Base-by-base conservation (phyloP, 1,140 invertebrate species). In the Globodera ellingtonae region DNA sequence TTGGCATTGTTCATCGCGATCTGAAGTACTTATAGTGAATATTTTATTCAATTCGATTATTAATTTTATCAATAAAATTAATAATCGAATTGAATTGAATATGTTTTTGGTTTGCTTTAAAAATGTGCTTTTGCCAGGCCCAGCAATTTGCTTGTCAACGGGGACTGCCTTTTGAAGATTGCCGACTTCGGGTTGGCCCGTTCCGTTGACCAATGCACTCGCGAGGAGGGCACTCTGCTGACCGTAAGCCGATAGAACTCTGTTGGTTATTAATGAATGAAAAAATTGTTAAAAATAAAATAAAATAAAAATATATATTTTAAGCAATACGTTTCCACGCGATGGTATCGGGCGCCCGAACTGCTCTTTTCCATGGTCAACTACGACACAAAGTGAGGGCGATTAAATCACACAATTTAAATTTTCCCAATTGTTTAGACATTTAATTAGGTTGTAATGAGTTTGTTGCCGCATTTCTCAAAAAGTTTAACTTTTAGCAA, bases 291-390 rank as follows among this genome's bases (percentile, higher is more conserved):
- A 24, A 48, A 52, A 15, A 52, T 74, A 44, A 6, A 35, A 21
- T 21, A 13, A 47, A 72, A 24, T 24, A 1, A n/a, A 7, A 44
- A 2, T 2, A 72, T 72, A 13, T 46, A 21, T 1, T 18, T 85
- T 46, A 6, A 85, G 84, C 85, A 86, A 80, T 99, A 99, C 91
- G 97, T 99, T 5, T 96, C 97, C n/a, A 99, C 97, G 9, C 92
- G 97, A 82, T 99, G 97, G 97, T 92, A 92, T 82, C 84, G 92
- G 72, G 92, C 92, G 35, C 97, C 97, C 21, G 97, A 99, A 92
- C 98, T 99, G 71, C 98, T 99, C 95, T 92, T 99, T 21, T 90
- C 91, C 95, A 90, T 98, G 98, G 90, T 97, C 95, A 4, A 97
- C 94, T 85, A 85, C 67, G 84, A 83, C 71, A 86, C 85, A 70